A percentile compares a stretch with the other conserved stretches of the same genome.
These are phyloP conservation scores for Lanistes nyassanus DNA, from an alignment of 1,140 invertebrate genomes.

Conservation along the genomic window DNA sequence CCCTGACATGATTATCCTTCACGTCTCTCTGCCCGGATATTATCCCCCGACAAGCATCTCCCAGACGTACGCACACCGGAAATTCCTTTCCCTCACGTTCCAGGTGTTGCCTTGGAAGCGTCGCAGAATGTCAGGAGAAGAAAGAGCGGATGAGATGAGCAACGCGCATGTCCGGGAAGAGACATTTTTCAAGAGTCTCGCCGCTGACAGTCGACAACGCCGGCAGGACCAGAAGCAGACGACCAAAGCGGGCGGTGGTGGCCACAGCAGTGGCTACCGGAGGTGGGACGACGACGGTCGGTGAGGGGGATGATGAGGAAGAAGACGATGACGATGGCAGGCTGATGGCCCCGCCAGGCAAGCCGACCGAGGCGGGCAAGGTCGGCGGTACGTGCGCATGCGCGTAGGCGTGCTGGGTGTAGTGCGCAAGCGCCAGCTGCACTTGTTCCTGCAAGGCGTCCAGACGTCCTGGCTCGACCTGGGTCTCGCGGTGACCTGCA, in stretches of 20 bases:
- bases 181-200: conserved; percentile 84
- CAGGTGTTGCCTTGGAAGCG: too few species aligned
- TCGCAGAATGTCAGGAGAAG: conserved; percentile 1
- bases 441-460: conserved; percentile 82
- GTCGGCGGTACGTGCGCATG: conserved; percentile 50
- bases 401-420: conserved; percentile 65
- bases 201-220: conserved; percentile 75
- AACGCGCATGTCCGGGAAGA: conserved; percentile 82
- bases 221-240: conserved; percentile 80
- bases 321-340: background rate
- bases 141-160: conserved; percentile 23
- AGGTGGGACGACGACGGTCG: background rate
- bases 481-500: conserved; percentile 47
- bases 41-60: background rate
- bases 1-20: background rate
- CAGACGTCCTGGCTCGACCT: conserved; percentile 76
- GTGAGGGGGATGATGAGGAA: background rate
- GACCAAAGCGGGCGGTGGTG: conserved; percentile 80
- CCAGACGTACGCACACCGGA: background rate
- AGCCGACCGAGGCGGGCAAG: conserved; percentile 67
- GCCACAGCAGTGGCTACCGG: background rate
- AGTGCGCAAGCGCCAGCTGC: conserved; percentile 79
- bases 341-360: conserved; percentile 2
- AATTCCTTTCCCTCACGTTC: background rate
- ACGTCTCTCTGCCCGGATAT: background rate